phyloP scores from a whole-genome alignment of 2,113 vertebrate genomes.

The Tretioscincus oriximinensis region DNA sequence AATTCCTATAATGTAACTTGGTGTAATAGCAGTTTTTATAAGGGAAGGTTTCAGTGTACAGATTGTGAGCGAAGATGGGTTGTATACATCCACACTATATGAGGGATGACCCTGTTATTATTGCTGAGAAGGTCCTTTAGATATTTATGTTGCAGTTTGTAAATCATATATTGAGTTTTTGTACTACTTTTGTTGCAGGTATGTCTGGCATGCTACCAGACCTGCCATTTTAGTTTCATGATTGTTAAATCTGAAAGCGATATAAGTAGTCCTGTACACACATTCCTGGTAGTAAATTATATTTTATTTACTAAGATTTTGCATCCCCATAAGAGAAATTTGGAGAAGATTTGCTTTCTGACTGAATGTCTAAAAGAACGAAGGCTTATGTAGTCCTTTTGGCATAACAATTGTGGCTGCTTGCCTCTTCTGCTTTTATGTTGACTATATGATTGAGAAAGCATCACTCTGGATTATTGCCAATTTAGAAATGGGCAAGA shows the following conservation, averaged over 20 bases:
- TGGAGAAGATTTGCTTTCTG: neutral
- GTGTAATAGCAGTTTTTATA: neutral
- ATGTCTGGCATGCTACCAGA: neutral
- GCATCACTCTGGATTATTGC: neutral
- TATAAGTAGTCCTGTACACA: neutral
- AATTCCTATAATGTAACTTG: too few relatives aligned
- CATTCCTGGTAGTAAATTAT: neutral
- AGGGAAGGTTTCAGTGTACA: too few relatives aligned
- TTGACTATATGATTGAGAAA: neutral
- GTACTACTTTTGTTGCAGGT: too few relatives aligned
- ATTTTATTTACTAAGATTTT: neutral
- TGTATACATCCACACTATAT: too few relatives aligned
- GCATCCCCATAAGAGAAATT: too few relatives aligned
- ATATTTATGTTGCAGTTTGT: too few relatives aligned
- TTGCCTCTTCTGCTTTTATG: neutral
- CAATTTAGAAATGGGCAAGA: neutral
- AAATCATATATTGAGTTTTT: too few relatives aligned
- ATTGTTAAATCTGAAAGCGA: neutral
- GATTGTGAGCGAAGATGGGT: too few relatives aligned
- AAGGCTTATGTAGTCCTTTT: neutral
- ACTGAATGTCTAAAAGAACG: neutral
- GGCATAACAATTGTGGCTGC: neutral
- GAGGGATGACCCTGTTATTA: too few relatives aligned
- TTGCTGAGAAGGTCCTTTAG: too few relatives aligned
- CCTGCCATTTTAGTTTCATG: neutral